phyloP scores from a whole-genome alignment of 2,797 vertebrate genomes.

The Dendrocincla fuliginosa region DNA sequence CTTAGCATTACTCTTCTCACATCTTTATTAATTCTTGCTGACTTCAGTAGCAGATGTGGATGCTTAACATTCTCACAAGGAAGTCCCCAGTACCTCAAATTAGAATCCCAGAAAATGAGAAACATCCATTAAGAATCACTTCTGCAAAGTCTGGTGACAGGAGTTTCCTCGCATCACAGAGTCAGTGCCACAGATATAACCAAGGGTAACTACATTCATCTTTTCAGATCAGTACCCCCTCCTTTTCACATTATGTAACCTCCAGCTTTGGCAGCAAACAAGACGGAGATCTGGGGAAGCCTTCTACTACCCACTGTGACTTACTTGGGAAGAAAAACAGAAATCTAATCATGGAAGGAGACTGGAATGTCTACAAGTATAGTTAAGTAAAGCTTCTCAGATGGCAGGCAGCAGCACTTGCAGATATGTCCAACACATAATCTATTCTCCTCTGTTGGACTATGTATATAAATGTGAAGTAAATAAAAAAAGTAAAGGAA shows the following conservation, averaged over 20 bases:
- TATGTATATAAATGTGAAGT: background rate
- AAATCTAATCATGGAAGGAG: background rate
- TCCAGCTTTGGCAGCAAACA: background rate
- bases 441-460: background rate
- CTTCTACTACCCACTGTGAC: background rate
- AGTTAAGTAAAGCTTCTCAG: background rate
- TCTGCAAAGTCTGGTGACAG: background rate
- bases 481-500: background rate
- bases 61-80: background rate
- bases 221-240: background rate
- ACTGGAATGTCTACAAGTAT: background rate
- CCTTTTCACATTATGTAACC: background rate
- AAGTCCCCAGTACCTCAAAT: background rate
- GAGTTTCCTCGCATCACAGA: background rate
- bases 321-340: background rate
- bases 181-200: background rate
- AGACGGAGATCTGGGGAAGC: background rate
- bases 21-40: background rate
- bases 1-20: background rate
- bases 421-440: background rate
- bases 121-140: background rate
- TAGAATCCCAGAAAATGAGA: background rate
- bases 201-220: background rate
- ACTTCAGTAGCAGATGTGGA: background rate
- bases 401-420: background rate